Percentiles rank a stretch among this genome's conserved stretches.
These are phyloP conservation scores for Paracentrotus lividus DNA, from an alignment of 53 echinoderm and acorn worm species.

Conservation along the genomic window DNA sequence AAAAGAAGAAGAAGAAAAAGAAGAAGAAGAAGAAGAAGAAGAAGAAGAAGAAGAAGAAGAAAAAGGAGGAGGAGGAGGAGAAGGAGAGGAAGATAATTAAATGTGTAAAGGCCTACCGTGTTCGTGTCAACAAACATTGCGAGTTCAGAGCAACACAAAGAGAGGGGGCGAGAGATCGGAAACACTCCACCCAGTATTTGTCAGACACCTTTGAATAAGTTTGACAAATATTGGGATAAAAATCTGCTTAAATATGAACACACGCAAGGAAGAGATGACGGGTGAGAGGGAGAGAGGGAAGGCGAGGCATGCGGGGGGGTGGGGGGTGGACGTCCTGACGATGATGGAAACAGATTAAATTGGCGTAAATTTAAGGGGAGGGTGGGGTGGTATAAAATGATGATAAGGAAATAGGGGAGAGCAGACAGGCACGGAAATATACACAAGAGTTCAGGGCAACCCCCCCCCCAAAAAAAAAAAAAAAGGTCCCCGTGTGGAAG, in stretches of 20 bases:
- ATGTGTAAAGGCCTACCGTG: constrained; percentile 12
- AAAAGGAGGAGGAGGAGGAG: background rate
- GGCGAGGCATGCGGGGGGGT: background rate
- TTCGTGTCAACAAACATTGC: constrained; percentile 27
- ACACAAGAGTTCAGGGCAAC: too few species aligned
- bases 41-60: background rate
- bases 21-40: too few species aligned
- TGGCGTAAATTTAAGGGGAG: too few species aligned
- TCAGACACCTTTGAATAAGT: constrained; percentile 72
- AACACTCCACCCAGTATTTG: constrained; percentile 61
- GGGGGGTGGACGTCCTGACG: background rate
- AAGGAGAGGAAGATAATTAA: constrained; percentile 37
- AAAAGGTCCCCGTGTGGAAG: too few species aligned
- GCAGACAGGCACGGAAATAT: too few species aligned
- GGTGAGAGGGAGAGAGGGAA: background rate
- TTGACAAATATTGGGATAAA: constrained; percentile 71
- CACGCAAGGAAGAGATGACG: constrained; percentile 50
- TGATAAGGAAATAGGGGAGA: too few species aligned
- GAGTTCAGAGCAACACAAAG: constrained; percentile 17
- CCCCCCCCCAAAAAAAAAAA: too few species aligned
- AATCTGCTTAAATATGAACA: constrained; percentile 70
- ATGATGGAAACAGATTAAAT: too few species aligned
- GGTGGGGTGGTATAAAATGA: too few species aligned
- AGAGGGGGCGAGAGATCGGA: constrained; percentile 60
- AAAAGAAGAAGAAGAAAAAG: too few species aligned